These are phyloP conservation scores for Chalcosyrphus nemorum DNA, from an alignment of 2,888 invertebrate genomes.

Conservation along the genomic window DNA sequence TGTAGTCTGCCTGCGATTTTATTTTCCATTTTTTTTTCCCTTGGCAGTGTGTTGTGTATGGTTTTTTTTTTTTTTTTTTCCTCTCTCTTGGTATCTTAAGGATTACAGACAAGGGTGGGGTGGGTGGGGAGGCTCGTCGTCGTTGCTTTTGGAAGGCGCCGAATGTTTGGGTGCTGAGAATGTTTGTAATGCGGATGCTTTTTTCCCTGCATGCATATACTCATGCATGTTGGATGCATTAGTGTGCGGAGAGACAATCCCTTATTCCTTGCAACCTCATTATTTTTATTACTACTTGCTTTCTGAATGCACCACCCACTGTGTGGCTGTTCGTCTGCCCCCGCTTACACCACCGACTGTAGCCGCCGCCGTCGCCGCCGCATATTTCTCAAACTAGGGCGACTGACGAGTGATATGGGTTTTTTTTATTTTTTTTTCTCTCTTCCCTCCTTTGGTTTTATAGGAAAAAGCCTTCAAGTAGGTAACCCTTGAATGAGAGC, in stretches of 20 bases:
- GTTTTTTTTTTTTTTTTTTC: conserved; percentile 6
- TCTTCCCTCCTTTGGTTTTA: neutral
- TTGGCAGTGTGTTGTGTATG: neutral
- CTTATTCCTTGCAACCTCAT: conserved; percentile 34
- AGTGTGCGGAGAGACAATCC: conserved; percentile 19
- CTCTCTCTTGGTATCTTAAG: too few species aligned
- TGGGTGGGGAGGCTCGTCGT: too few species aligned
- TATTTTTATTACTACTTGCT: conserved; percentile 59
- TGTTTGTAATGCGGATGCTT: conserved; percentile 67
- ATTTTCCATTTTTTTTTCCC: conserved; percentile 27
- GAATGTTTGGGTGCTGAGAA: conserved; percentile 70
- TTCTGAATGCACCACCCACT: conserved; percentile 46
- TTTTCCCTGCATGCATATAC: conserved; percentile 43
- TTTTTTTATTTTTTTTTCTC: conserved; percentile 32
- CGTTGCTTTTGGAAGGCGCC: conserved; percentile 51
- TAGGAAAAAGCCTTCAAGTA: conserved; percentile 17
- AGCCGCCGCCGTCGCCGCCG: conserved; percentile 26
- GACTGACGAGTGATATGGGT: conserved; percentile 66
- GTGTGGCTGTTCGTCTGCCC: conserved; percentile 32
- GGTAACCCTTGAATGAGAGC: conserved; percentile 37
- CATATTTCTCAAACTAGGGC: conserved; percentile 64
- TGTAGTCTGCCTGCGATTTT: conserved; percentile 65
- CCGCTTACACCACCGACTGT: neutral
- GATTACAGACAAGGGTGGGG: conserved; percentile 27
- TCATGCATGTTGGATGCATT: conserved; percentile 26